phyloP scores from a whole-genome alignment of 2,113 vertebrate genomes.

The Lonchura striata region DNA sequence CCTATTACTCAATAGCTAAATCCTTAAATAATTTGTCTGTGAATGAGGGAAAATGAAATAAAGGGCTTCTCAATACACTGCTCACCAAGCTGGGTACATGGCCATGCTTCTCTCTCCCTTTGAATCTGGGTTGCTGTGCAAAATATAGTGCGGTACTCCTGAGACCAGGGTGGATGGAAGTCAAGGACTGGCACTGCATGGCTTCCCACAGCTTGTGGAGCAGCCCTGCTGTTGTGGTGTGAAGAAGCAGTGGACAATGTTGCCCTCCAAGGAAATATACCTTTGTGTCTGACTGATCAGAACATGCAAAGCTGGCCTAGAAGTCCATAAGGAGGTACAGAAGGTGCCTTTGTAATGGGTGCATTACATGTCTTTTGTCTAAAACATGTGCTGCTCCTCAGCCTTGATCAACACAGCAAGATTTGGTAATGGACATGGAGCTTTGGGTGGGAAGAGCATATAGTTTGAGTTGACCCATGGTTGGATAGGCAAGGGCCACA shows the following conservation, averaged over 20 bases:
- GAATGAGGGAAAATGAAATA: not conserved
- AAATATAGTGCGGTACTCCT: not conserved
- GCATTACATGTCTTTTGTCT: fast-evolving
- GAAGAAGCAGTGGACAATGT: not conserved
- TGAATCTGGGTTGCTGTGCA: not conserved
- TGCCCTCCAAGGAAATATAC: not conserved
- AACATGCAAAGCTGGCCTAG: not conserved
- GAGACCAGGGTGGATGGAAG: not conserved
- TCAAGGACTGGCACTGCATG: not conserved
- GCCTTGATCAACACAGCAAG: not conserved
- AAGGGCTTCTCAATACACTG: not conserved
- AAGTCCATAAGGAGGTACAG: not conserved
- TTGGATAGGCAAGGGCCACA: not conserved
- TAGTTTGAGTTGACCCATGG: fast-evolving
- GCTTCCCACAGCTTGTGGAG: not conserved
- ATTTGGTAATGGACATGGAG: fast-evolving
- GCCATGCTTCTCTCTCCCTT: not conserved
- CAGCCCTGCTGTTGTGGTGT: fast-evolving
- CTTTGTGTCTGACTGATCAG: not conserved
- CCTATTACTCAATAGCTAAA: not conserved
- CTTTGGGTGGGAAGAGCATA: fast-evolving
- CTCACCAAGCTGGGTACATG: not conserved
- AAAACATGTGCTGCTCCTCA: not conserved
- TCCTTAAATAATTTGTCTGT: not conserved
- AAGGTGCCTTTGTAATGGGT: not conserved